Evolutionary conservation across 2,113 vertebrate genomes (phyloP).

Genomic region (Micromys minutus): DNA sequence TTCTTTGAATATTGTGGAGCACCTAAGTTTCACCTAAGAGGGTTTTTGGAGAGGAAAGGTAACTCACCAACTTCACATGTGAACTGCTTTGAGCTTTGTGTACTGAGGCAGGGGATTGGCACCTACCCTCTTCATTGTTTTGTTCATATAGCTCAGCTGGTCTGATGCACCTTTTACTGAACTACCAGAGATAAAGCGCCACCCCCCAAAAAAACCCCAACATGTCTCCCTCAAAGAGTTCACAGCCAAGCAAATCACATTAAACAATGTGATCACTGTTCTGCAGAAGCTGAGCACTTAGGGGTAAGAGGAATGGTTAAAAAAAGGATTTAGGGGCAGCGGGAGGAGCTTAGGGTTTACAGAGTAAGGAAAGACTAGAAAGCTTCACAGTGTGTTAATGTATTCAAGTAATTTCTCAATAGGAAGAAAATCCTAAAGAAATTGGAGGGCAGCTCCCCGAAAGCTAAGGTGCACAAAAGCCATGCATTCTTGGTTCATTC

Average conservation of each 20-base stretch:
- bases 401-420: background rate
- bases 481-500: background rate
- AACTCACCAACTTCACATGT: background rate
- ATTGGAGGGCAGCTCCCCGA: background rate
- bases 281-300: background rate
- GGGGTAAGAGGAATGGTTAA: background rate
- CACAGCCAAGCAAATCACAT: background rate
- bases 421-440: background rate
- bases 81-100: background rate
- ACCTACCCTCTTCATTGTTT: background rate
- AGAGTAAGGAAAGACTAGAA: background rate
- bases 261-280: background rate
- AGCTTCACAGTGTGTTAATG: background rate
- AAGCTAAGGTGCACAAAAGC: background rate
- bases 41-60: background rate
- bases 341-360: background rate
- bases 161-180: background rate
- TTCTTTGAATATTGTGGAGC: background rate
- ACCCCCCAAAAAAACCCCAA: background rate
- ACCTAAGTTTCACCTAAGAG: background rate
- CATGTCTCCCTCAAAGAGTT: conserved; percentile 3
- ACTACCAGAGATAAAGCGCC: background rate
- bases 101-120: background rate
- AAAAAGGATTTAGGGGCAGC: background rate
- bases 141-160: background rate